A percentile compares a stretch with the other conserved stretches of the same genome.
These are phyloP conservation scores for Chloroclysta siterata DNA, from an alignment of 2,888 invertebrate genomes.

Conservation along the genomic window DNA sequence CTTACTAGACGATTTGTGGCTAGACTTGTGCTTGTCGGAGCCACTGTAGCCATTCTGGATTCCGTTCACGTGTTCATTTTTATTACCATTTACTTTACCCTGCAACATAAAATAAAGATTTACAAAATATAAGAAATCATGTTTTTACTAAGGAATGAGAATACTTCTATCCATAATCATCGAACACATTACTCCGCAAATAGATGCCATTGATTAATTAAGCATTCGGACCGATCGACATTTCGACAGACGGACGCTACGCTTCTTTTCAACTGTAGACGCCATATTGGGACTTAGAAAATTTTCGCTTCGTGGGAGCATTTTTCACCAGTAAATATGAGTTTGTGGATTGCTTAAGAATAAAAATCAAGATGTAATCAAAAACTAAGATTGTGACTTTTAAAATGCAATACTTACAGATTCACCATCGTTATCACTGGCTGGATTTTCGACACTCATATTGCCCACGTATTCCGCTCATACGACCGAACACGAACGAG, in stretches of 20 bases:
- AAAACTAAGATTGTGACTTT: conserved; percentile 44
- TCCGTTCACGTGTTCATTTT: conserved; percentile 89
- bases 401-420: conserved; percentile 83
- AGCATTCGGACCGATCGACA: conserved; percentile 43
- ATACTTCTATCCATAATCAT: conserved; percentile 2
- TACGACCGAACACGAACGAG: conserved; percentile 36
- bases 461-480: conserved; percentile 81
- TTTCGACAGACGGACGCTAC: conserved; percentile 65
- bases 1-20: conserved; percentile 88
- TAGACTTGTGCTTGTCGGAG: conserved; percentile 84
- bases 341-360: conserved; percentile 38
- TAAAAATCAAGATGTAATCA: conserved; percentile 41
- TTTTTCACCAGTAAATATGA: conserved; percentile 81
- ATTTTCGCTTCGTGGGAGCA: conserved; percentile 78
- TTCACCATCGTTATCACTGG: conserved; percentile 84
- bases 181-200: conserved; percentile 1
- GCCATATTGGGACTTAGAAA: conserved; percentile 95
- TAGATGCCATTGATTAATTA: conserved; percentile 36
- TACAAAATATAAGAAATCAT: conserved; percentile 8
- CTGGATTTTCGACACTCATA: conserved; percentile 88
- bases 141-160: neutral
- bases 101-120: conserved; percentile 43
- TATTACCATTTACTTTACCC: conserved; percentile 83
- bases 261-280: conserved; percentile 87
- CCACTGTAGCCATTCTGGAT: conserved; percentile 90